A percentile compares a stretch with the other conserved stretches of the same genome.
These are phyloP conservation scores for Knipowitschia caucasica DNA, from an alignment of 2,797 vertebrate species.

Conservation along the genomic window DNA sequence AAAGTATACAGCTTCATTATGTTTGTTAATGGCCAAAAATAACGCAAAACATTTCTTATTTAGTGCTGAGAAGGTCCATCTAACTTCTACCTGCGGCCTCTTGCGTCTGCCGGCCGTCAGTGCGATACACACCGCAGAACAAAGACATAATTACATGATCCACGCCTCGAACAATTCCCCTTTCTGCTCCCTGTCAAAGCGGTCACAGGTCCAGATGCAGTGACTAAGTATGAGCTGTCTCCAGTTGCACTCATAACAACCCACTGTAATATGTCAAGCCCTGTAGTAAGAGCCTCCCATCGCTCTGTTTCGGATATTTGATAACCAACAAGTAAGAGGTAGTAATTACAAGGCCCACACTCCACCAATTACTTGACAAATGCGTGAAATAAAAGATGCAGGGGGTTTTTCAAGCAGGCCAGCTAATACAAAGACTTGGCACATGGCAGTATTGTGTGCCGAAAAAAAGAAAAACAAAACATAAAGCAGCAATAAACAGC, in stretches of 20 bases:
- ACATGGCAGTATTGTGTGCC: constrained; percentile 30
- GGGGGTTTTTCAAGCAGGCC: constrained; percentile 49
- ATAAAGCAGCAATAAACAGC: constrained; percentile 53
- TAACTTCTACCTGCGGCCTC: constrained; percentile 29
- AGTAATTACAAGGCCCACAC: constrained; percentile 74
- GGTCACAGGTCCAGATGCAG: constrained; percentile 61
- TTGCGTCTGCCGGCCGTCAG: constrained; percentile 14
- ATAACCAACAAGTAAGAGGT: constrained; percentile 72
- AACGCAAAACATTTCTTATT: too few relatives aligned
- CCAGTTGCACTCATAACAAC: constrained; percentile 74
- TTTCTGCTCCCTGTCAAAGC: constrained; percentile 63
- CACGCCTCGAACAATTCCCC: constrained; percentile 54
- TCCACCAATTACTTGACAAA: constrained; percentile 58
- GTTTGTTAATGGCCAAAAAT: too few relatives aligned
- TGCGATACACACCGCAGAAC: constrained; percentile 42
- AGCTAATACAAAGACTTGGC: constrained; percentile 65
- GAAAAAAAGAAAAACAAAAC: constrained; percentile 16
- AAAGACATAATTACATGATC: constrained; percentile 64
- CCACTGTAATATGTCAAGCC: constrained; percentile 62
- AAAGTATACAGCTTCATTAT: too few relatives aligned
- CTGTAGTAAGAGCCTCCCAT: constrained; percentile 62
- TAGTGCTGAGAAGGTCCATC: constrained; percentile 29
- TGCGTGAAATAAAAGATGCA: constrained; percentile 71
- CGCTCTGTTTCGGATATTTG: constrained; percentile 70
- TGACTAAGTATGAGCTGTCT: constrained; percentile 64